Evolutionary conservation across 2,113 vertebrate species (phyloP).

Genomic region (Petaurus breviceps): DNA sequence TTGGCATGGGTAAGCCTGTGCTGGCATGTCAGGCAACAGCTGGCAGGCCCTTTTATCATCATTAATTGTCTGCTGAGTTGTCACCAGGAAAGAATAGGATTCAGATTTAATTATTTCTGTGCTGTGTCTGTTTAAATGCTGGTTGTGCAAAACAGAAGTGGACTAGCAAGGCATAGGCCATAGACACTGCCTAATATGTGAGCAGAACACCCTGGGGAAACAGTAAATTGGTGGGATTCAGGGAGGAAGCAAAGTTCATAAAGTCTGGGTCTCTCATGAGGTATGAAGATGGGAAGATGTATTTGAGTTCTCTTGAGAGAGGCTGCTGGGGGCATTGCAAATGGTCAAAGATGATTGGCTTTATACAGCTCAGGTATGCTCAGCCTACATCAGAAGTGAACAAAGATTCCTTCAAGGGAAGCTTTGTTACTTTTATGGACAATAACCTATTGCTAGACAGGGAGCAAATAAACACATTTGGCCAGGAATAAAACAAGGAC

Average conservation of each 20-base stretch:
- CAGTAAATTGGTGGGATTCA: conserved; percentile 2
- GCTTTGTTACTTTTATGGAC: conserved; percentile 27
- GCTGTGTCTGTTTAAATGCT: conserved; percentile 62
- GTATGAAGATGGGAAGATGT: not conserved
- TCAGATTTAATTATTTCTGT: conserved; percentile 76
- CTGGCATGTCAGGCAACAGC: conserved; percentile 73
- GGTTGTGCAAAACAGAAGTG: conserved; percentile 21
- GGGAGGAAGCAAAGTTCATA: not conserved
- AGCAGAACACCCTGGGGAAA: conserved; percentile 25
- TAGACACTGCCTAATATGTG: not conserved
- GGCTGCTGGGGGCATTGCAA: not conserved
- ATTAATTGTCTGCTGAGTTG: conserved; percentile 77
- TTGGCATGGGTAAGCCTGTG: conserved; percentile 36
- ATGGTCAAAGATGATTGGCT: not conserved
- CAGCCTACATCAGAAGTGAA: not conserved
- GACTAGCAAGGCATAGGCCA: not conserved
- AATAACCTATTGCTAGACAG: conserved; percentile 1
- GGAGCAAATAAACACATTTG: conserved; percentile 28
- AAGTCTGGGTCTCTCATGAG: not conserved
- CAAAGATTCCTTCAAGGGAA: not conserved
- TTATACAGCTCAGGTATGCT: not conserved
- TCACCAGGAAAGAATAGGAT: conserved; percentile 69
- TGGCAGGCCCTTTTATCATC: conserved; percentile 78
- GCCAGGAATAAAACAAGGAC: conserved; percentile 11
- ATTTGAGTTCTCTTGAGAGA: not conserved